Conservation (phyloP, 2,797 vertebrate species). For the Bovichtus variegatus region DNA sequence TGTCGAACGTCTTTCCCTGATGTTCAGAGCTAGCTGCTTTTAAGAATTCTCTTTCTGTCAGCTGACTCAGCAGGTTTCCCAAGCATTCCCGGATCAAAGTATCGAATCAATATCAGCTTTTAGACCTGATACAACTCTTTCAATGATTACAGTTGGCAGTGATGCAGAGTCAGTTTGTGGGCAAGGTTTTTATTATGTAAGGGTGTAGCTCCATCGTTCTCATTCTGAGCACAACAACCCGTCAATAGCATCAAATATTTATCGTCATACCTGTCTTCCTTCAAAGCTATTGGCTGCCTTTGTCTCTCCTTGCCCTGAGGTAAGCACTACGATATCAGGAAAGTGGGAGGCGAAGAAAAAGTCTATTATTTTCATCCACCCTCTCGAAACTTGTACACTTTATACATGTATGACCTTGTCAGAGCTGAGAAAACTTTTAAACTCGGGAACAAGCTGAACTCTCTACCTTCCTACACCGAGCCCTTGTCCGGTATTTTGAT, state of each 20-base stretch:
- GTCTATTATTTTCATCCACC: conserved; percentile 64
- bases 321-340: conserved; percentile 72
- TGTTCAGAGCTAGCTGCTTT: conserved; percentile 26
- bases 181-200: conserved; percentile 54
- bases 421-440: conserved; percentile 45
- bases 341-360: conserved; percentile 58
- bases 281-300: conserved; percentile 81
- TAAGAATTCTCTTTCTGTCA: conserved; percentile 12
- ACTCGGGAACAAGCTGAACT: conserved; percentile 47
- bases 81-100: conserved; percentile 31
- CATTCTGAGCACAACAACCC: conserved; percentile 66
- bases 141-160: conserved; percentile 23
- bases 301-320: conserved; percentile 75
- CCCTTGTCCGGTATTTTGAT: conserved; percentile 53
- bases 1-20: neutral
- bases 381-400: conserved; percentile 41
- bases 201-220: conserved; percentile 45
- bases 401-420: conserved; percentile 64
- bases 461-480: conserved; percentile 41
- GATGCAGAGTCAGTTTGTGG: conserved; percentile 33
- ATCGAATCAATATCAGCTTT: conserved; percentile 43
- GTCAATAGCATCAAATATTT: conserved; percentile 89
- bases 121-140: conserved; percentile 20
- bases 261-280: conserved; percentile 85
- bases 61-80: conserved; percentile 19